A percentile compares a stretch with the other conserved stretches of the same genome.
Evolutionary conservation across 2,888 invertebrate genomes (phyloP).

Genomic region (Tillus elongatus): DNA sequence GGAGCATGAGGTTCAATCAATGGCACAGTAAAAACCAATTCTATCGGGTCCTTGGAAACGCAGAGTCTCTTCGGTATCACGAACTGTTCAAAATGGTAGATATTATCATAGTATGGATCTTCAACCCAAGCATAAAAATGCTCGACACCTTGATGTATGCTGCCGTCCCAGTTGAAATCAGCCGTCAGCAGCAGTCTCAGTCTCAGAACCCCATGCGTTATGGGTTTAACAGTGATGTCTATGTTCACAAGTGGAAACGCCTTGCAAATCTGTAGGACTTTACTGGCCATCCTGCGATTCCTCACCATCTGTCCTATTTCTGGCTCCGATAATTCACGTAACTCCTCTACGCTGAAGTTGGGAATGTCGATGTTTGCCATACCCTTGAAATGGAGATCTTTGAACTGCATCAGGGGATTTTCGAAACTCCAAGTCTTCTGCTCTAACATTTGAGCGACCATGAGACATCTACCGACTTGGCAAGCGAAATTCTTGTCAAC

Average conservation of each 20-base stretch:
- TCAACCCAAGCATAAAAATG: slow-evolving; percentile 98
- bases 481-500: slow-evolving; percentile 72
- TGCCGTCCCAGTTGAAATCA: slow-evolving; percentile 77
- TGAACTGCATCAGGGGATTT: slow-evolving; percentile 80
- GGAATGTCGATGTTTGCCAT: slow-evolving; percentile 69
- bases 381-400: slow-evolving; percentile 64
- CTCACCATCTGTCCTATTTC: slow-evolving; percentile 77
- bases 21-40: slow-evolving; percentile 91
- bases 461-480: slow-evolving; percentile 75
- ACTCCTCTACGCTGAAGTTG: slow-evolving; percentile 62
- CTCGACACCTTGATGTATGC: slow-evolving; percentile 70
- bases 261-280: slow-evolving; percentile 73
- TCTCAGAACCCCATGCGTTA: slow-evolving; percentile 83
- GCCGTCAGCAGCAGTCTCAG: slow-evolving; percentile 73
- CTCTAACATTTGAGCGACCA: slow-evolving; percentile 88
- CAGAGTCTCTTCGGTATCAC: slow-evolving; percentile 52
- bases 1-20: slow-evolving; percentile 81
- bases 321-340: slow-evolving; percentile 78
- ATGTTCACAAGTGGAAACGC: slow-evolving; percentile 79
- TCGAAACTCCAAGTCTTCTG: slow-evolving; percentile 82
- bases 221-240: slow-evolving; percentile 83
- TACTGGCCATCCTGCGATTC: slow-evolving; percentile 64
- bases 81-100: slow-evolving; percentile 94
- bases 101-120: slow-evolving; percentile 86
- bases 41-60: slow-evolving; percentile 60